Conservation (phyloP, 2,797 vertebrate species). For the Megaceryle alcyon region DNA sequence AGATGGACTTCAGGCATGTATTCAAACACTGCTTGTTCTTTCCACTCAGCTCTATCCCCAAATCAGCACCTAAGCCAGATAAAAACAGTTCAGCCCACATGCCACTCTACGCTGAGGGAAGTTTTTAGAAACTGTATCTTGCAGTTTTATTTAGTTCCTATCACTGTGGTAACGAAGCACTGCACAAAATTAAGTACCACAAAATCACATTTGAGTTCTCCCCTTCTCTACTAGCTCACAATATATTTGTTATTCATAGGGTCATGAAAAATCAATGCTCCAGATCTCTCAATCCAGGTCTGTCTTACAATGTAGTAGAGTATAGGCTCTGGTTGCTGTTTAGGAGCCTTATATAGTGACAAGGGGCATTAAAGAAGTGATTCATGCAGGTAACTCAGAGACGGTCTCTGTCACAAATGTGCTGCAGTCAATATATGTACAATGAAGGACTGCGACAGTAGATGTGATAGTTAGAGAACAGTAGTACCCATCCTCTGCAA, state of each 20-base stretch:
- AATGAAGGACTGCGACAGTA: background rate
- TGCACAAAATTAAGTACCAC: background rate
- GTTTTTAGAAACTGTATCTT: background rate
- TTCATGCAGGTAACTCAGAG: background rate
- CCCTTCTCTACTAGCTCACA: background rate
- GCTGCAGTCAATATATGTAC: background rate
- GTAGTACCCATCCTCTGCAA: background rate
- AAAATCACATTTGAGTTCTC: background rate
- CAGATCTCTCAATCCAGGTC: background rate
- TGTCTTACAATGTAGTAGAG: background rate
- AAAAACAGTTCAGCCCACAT: conserved; percentile 26
- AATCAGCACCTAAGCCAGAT: background rate
- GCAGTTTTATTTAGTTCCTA: conserved; percentile 20
- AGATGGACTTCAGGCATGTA: background rate
- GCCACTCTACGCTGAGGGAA: background rate
- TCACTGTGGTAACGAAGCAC: conserved; percentile 43
- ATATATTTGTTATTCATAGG: background rate
- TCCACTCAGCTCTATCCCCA: background rate
- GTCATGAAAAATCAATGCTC: background rate
- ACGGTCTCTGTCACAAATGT: background rate
- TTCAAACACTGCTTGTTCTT: background rate
- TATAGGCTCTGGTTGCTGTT: background rate
- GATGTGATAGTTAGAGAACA: background rate
- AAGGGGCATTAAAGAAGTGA: background rate
- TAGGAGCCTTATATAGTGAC: background rate